A percentile compares a stretch with the other conserved stretches of the same genome.
phyloP scores from a whole-genome alignment of 2,888 invertebrate species.

The Drosophila macrospina region DNA sequence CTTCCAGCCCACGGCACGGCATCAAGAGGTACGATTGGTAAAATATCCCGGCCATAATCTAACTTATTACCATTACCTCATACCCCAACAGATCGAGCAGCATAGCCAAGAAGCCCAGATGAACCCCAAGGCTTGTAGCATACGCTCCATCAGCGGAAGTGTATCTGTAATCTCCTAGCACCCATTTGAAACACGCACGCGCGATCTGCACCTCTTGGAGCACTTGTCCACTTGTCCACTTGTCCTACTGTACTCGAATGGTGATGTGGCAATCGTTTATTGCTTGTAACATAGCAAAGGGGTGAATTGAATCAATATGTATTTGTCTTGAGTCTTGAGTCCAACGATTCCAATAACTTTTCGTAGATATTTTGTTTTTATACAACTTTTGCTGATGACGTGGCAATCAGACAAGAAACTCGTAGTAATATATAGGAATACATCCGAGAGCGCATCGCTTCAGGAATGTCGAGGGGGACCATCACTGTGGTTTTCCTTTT shows the following conservation, averaged over 20 bases:
- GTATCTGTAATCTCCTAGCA: constrained; percentile 30
- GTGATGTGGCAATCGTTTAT: constrained; percentile 1
- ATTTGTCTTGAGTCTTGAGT: neutral
- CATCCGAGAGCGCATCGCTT: neutral
- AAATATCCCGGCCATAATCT: neutral
- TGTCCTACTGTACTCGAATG: neutral
- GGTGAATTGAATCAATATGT: neutral
- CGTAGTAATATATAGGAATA: neutral
- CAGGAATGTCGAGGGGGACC: neutral
- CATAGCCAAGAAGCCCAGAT: constrained; percentile 79
- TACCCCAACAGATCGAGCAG: constrained; percentile 71
- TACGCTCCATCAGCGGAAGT: neutral
- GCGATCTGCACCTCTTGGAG: constrained; percentile 49
- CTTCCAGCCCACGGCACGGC: constrained; percentile 90
- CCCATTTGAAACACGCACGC: constrained; percentile 40
- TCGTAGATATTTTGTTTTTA: neutral
- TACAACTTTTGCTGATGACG: constrained; percentile 11
- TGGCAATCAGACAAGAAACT: constrained; percentile 3
- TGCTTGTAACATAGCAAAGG: neutral
- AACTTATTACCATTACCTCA: neutral
- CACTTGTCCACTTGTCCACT: constrained; percentile 13
- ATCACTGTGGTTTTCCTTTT: neutral
- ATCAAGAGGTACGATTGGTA: constrained; percentile 85
- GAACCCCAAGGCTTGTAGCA: constrained; percentile 57
- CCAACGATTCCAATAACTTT: constrained; percentile 4